Conservation (phyloP, 2,888 invertebrate species). For the Ectemnius continuus region DNA sequence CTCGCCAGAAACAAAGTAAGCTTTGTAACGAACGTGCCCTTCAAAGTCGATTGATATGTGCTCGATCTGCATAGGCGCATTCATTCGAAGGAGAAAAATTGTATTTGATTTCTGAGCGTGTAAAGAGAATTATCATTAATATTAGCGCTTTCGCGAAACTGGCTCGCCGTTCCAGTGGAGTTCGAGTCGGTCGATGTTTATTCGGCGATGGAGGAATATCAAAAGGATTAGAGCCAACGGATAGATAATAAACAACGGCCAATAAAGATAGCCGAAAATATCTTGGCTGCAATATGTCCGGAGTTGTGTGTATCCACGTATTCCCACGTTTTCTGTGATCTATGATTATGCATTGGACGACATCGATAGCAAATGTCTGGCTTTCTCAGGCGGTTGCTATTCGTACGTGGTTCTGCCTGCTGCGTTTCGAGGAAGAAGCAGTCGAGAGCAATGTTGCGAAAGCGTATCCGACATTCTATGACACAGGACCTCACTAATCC, state of each 20-base stretch:
- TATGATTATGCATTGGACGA: conserved; percentile 69
- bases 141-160: conserved; percentile 67
- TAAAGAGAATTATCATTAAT: conserved; percentile 70
- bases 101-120: conserved; percentile 51
- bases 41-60: conserved; percentile 19
- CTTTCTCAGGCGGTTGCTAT: conserved; percentile 39
- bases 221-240: conserved; percentile 73
- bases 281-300: conserved; percentile 53
- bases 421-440: conserved; percentile 30
- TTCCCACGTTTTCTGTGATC: conserved; percentile 55
- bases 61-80: conserved; percentile 11
- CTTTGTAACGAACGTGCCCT: conserved; percentile 60
- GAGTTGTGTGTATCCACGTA: neutral
- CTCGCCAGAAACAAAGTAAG: conserved; percentile 65
- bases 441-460: neutral
- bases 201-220: conserved; percentile 68
- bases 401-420: conserved; percentile 13
- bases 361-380: conserved; percentile 51
- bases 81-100: conserved; percentile 50
- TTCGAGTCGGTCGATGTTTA: conserved; percentile 69
- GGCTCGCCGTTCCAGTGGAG: conserved; percentile 27
- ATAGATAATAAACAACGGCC: conserved; percentile 74
- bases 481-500: neutral
- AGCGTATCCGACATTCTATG: neutral
- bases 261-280: conserved; percentile 73